Conservation (phyloP, 2,113 vertebrate genomes). For the Xyrauchen texanus region DNA sequence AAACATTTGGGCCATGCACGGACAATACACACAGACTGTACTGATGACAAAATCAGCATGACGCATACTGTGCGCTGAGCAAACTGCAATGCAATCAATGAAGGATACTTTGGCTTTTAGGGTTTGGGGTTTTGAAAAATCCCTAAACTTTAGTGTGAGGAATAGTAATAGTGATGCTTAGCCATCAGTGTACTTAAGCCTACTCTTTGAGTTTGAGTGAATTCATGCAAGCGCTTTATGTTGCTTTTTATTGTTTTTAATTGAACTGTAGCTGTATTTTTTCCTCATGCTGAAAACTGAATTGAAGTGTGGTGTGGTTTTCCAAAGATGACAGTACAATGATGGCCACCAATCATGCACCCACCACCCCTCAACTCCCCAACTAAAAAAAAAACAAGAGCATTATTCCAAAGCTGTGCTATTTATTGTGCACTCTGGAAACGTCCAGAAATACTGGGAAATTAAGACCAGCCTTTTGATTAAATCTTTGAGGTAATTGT, state of each 20-base stretch:
- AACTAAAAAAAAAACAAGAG: background rate
- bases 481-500: constrained; percentile 37
- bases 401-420: constrained; percentile 16
- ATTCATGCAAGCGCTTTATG: too few relatives aligned
- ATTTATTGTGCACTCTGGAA: constrained; percentile 46
- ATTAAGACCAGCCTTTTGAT: constrained; percentile 37
- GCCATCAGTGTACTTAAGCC: too few relatives aligned
- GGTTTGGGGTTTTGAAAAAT: too few relatives aligned
- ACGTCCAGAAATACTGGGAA: constrained; percentile 26
- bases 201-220: too few relatives aligned
- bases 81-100: too few relatives aligned
- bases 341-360: background rate
- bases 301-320: constrained; percentile 22
- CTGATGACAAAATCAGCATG: too few relatives aligned
- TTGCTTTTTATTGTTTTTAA: background rate
- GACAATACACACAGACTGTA: too few relatives aligned
- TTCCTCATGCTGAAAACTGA: constrained; percentile 12
- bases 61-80: too few relatives aligned
- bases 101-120: too few relatives aligned
- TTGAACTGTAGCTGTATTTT: constrained; percentile 19
- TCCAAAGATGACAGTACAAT: background rate
- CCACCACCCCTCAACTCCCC: background rate
- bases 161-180: too few relatives aligned
- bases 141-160: too few relatives aligned
- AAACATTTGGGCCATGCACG: too few relatives aligned